Evolutionary conservation across 2,888 invertebrate genomes (phyloP), one percentile per base, ranked within the genome.

Genomic region (Stenodera caucasica): DNA sequence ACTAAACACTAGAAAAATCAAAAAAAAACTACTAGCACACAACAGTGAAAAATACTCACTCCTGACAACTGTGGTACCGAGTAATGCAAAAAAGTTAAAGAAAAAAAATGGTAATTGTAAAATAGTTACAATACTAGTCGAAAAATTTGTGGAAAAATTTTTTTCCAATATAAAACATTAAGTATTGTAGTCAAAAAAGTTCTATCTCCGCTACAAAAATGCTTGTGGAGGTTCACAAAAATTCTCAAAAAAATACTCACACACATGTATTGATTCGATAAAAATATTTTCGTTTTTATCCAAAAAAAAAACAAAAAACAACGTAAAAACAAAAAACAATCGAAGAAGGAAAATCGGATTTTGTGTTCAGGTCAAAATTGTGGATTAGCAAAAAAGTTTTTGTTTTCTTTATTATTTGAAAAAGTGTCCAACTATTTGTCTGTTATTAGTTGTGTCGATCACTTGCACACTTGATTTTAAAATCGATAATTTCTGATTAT

Each of bases 51-150:
- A 82, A 84, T 88, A 88, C 88, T 88, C 86, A 88, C 88, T 86
- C 85, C 85, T 85, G 80, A 84, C 81, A 78, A 84, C 87, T 87
- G 87, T 84, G 76, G 86, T 83, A 86, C 86, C 82, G 85, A 84
- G 86, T 85, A 84, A 85, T 85, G 86, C 86, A 86, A 84, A 87
- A 86, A 86, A n/a, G 85, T 85, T 84, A 85, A 84, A 85, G 83
- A 84, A 79, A 81, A 78, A 79, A 81, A 80, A 80, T 80, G 79
- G 79, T 77, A 77, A 75, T 76, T 75, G 78, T 79, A 79, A 78
- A 74, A 79, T 73, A 73, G 73, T 71, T 76, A 77, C 75, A 77
- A 70, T 69, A 70, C 70, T 72, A 70, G 71, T 64, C 53, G 12
- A 29, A 51, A 32, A 57, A 58, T 52, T 33, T 32, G 26, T 57